These are phyloP conservation scores for Sarcophaga bullata DNA, from an alignment of 1,140 invertebrate genomes.

Conservation along the genomic window DNA sequence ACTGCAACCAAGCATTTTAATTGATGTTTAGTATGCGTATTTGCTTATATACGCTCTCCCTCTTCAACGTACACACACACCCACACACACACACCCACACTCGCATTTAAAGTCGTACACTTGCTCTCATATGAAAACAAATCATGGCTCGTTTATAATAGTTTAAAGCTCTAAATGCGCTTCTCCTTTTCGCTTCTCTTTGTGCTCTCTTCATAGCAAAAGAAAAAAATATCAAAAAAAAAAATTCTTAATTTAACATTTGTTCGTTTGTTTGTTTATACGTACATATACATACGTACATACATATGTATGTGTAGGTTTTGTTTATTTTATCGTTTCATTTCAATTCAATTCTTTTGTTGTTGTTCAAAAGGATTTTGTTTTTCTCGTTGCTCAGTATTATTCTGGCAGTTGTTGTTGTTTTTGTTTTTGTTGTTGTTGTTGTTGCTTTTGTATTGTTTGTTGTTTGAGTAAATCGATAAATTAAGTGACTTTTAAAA, in stretches of 20 bases:
- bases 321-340: neutral
- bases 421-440: neutral
- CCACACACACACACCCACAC: too few relatives aligned
- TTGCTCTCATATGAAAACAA: too few relatives aligned
- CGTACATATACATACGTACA: neutral
- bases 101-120: too few relatives aligned
- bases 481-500: conserved; percentile 21
- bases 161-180: too few relatives aligned
- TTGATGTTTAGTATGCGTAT: conserved; percentile 13
- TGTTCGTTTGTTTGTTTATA: too few relatives aligned
- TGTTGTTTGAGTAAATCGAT: conserved; percentile 26
- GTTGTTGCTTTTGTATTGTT: neutral
- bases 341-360: neutral
- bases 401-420: neutral
- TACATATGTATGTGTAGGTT: neutral
- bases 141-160: too few relatives aligned
- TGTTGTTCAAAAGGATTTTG: neutral
- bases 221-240: too few relatives aligned
- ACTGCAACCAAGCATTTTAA: conserved; percentile 2
- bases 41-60: neutral
- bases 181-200: too few relatives aligned
- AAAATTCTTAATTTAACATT: too few relatives aligned
- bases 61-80: too few relatives aligned
- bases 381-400: neutral
- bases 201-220: too few relatives aligned